Percentiles rank a stretch among this genome's conserved stretches.
phyloP scores from a whole-genome alignment of 2,888 invertebrate genomes.

The Helobdella robusta region DNA sequence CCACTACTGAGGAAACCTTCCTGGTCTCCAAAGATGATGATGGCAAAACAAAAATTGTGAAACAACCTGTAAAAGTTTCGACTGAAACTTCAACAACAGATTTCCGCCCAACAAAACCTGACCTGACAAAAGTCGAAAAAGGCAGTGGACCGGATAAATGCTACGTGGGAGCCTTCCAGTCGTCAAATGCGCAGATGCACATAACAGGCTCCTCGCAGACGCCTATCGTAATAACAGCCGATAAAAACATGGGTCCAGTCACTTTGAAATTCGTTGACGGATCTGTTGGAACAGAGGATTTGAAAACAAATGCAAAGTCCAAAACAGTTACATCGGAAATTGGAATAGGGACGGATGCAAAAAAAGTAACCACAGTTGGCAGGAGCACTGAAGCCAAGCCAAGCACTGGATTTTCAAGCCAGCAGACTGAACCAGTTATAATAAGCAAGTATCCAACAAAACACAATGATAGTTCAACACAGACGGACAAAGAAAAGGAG shows the following conservation, averaged over 20 bases:
- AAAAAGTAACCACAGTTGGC: not conserved
- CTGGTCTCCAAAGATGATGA: slow-evolving; percentile 1
- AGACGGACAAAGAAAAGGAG: not conserved
- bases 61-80: slow-evolving; percentile 1
- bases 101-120: no score
- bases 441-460: not conserved
- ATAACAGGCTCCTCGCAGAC: no score
- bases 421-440: slow-evolving; percentile 10
- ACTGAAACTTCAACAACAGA: no score
- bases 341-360: not conserved
- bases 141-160: no score
- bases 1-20: slow-evolving; percentile 23
- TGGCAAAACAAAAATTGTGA: slow-evolving; percentile 2
- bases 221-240: not conserved
- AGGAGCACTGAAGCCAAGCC: not conserved
- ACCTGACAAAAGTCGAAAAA: no score
- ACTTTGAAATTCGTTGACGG: not conserved
- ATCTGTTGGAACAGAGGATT: not conserved
- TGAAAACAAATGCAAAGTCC: not conserved
- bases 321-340: not conserved
- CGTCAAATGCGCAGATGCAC: no score
- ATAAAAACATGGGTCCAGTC: not conserved
- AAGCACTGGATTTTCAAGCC: not conserved
- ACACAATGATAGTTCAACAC: slow-evolving; percentile 5
- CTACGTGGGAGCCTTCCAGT: no score